Percentiles rank a stretch among this genome's conserved stretches.
These are phyloP conservation scores for Polydrusus pterygomalis DNA, from an alignment of 2,888 invertebrate genomes.

Conservation along the genomic window DNA sequence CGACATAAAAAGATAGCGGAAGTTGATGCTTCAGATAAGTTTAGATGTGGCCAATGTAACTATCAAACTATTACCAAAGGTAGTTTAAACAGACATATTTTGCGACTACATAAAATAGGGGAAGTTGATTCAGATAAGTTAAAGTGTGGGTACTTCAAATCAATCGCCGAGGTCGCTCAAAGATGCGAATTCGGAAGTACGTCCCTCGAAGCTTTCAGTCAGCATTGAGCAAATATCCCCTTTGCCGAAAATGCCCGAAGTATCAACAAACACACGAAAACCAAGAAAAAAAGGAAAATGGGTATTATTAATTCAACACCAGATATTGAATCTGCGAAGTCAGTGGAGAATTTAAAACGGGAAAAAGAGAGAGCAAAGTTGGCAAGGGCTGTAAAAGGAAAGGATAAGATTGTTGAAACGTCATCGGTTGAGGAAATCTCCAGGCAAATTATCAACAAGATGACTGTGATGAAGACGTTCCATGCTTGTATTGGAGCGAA, in stretches of 20 bases:
- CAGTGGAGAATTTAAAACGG: background rate
- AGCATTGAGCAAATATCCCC: constrained; percentile 1
- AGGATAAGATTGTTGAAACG: background rate
- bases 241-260: constrained; percentile 1
- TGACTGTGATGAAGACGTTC: background rate
- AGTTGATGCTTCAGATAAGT: too few relatives aligned
- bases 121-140: too few relatives aligned
- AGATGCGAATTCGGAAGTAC: background rate
- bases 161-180: background rate
- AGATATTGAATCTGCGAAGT: background rate
- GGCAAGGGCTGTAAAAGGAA: background rate
- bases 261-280: constrained; percentile 1
- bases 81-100: too few relatives aligned
- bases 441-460: constrained; percentile 1
- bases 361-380: background rate
- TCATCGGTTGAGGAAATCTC: background rate
- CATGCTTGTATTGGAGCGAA: background rate
- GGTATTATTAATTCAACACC: background rate
- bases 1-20: too few relatives aligned
- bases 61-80: too few relatives aligned
- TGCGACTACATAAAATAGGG: too few relatives aligned
- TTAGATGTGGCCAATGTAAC: too few relatives aligned
- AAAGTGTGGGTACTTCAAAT: constrained; percentile 1
- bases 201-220: constrained; percentile 1
- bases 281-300: background rate